These are phyloP conservation scores for Micromys minutus DNA, from an alignment of 2,113 vertebrate species.

Conservation along the genomic window DNA sequence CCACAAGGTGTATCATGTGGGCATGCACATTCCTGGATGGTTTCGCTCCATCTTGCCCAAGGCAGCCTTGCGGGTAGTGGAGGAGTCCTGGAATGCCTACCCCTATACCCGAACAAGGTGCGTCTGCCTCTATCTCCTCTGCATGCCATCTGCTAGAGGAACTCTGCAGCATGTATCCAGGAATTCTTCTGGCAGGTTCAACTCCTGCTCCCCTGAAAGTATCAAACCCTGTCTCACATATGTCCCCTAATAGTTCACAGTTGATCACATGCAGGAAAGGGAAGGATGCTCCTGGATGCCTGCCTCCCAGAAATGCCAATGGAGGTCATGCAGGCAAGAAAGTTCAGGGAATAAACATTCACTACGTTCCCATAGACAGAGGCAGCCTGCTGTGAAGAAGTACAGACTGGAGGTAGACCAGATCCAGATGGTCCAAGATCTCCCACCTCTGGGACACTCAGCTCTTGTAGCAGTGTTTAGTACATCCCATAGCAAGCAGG, in stretches of 20 bases:
- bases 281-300: not conserved
- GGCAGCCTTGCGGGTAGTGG: constrained; percentile 95
- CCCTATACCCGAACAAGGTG: constrained; percentile 97
- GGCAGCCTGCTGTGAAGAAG: not conserved
- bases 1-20: constrained; percentile 97
- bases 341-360: not conserved
- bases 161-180: rapidly evolving
- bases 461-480: not conserved
- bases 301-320: not conserved
- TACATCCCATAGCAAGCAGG: not conserved
- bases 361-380: not conserved
- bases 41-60: constrained; percentile 97
- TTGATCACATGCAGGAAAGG: not conserved
- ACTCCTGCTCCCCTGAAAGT: not conserved
- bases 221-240: not conserved
- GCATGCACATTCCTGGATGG: constrained; percentile 99
- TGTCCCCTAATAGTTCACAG: not conserved
- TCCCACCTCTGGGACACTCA: not conserved
- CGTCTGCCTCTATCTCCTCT: not conserved
- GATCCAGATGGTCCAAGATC: not conserved
- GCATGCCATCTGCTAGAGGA: not conserved
- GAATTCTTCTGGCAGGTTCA: not conserved
- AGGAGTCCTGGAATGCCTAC: constrained; percentile 98
- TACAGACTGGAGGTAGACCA: not conserved
- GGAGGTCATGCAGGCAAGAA: not conserved